Conservation (phyloP, 1,140 invertebrate genomes). For the Vanessa tameamea region DNA sequence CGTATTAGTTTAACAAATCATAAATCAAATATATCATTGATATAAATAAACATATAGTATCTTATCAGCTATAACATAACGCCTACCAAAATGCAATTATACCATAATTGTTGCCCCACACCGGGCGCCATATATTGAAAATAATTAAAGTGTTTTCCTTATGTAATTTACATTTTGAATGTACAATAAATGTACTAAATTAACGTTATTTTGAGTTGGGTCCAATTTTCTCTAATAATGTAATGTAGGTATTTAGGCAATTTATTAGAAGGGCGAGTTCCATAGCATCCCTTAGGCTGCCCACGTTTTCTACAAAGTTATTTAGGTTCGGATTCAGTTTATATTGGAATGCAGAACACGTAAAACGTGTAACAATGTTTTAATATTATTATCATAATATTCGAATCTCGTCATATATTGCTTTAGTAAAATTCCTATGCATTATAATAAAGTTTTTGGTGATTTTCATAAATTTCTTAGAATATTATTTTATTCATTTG, state of each 20-base stretch:
- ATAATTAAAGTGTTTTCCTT: constrained; percentile 13
- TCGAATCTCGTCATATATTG: constrained; percentile 19
- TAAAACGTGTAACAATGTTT: constrained; percentile 33
- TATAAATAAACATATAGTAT: too few relatives aligned
- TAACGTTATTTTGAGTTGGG: neutral
- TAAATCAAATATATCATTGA: too few relatives aligned
- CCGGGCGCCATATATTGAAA: constrained; percentile 48
- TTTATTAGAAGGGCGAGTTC: constrained; percentile 32
- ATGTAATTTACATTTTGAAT: constrained; percentile 11
- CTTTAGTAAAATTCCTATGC: neutral
- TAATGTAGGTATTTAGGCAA: constrained; percentile 34
- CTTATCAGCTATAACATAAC: too few relatives aligned
- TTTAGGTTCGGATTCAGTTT: constrained; percentile 42
- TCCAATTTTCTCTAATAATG: constrained; percentile 21
- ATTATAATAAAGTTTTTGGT: neutral
- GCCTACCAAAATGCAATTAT: too few relatives aligned
- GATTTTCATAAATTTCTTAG: too few relatives aligned
- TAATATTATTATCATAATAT: constrained; percentile 17
- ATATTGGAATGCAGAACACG: constrained; percentile 45
- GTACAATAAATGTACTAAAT: neutral
- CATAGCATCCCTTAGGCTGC: constrained; percentile 37
- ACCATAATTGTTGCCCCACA: constrained; percentile 18
- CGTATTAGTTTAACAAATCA: too few relatives aligned
- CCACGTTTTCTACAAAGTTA: constrained; percentile 36
- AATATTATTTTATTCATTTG: too few relatives aligned